Evolutionary conservation across 1,140 invertebrate genomes (phyloP).

Genomic region (Orussus abietinus): DNA sequence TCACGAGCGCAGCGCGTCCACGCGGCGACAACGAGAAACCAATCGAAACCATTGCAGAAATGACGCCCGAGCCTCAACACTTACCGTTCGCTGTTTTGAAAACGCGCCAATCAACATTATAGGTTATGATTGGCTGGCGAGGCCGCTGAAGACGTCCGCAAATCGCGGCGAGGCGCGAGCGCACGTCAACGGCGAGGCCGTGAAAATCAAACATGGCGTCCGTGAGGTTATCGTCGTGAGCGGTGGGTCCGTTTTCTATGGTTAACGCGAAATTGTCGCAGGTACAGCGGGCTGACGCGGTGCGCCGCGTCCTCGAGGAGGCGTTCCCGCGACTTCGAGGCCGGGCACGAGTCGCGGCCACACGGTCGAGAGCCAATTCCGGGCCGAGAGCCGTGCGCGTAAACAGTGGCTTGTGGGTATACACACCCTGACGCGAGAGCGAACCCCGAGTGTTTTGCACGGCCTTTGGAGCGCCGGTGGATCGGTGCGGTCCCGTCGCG

Average conservation of each 20-base stretch:
- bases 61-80: too few relatives aligned
- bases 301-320: constrained; percentile 19
- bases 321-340: constrained; percentile 24
- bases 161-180: constrained; percentile 10
- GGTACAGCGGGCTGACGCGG: constrained; percentile 17
- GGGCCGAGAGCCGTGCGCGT: constrained; percentile 23
- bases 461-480: background rate
- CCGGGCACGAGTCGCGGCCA: constrained; percentile 7
- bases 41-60: too few relatives aligned
- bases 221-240: constrained; percentile 26
- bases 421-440: constrained; percentile 37
- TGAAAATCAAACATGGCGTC: constrained; percentile 27
- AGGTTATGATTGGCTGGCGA: too few relatives aligned
- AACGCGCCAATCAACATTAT: too few relatives aligned
- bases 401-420: constrained; percentile 41
- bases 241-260: constrained; percentile 6
- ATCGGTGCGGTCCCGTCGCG: too few relatives aligned
- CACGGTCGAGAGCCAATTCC: constrained; percentile 16
- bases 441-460: constrained; percentile 13
- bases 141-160: too few relatives aligned
- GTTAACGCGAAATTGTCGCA: constrained; percentile 17
- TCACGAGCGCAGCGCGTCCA: too few relatives aligned
- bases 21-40: too few relatives aligned
- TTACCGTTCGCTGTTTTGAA: too few relatives aligned
- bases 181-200: constrained; percentile 19